Base-by-base conservation (phyloP, 2,888 invertebrate species). In the Lomographa bimaculata region DNA sequence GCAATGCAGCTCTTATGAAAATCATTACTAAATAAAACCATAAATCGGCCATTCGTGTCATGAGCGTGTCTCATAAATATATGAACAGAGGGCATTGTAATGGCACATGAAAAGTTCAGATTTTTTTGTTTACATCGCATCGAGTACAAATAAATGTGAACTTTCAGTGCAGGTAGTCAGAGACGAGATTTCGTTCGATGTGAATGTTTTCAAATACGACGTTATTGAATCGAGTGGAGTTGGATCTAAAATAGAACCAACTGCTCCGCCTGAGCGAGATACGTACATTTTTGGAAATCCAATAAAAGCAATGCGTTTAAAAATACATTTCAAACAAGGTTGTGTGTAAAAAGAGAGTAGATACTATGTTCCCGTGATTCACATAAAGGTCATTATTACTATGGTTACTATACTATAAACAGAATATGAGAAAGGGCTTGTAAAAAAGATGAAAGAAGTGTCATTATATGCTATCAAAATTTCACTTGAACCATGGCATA, bases 241-340 rank as follows among this genome's bases (percentile, higher is more conserved):
- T 41, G 58, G 59, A 53, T 71, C 72, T 66, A 79, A 86, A 86
- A 84, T 87, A 87, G 86, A 85, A 63, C 57, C 61, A 55, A 72
- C 71, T 58, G 78, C 79, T 70, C 65, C 62, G 76, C 71, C 68
- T 63, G 74, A 67, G 67, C 75, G 69, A 77, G 81, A 81, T 82
- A 83, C 67, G 78, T 84, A 86, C 87, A 84, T 86, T 85, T 87
- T 85, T 82, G 87, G 87, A 86, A 82, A 80, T 82, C 83, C 79
- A 85, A 83, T 84, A 79, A 82, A 86, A 76, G 65, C 71, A 63
- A 57, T 62, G 65, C 54, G 62, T 71, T 65, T 79, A 79, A 75
- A 77, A 79, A 85, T 84, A 84, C 61, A 57, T 57, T 57, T 54
- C 57, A 63, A 69, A 70, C 77, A 82, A 82, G 78, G 77, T 78